Base-by-base conservation (phyloP, 1,140 invertebrate species). In the Spodoptera frugiperda region DNA sequence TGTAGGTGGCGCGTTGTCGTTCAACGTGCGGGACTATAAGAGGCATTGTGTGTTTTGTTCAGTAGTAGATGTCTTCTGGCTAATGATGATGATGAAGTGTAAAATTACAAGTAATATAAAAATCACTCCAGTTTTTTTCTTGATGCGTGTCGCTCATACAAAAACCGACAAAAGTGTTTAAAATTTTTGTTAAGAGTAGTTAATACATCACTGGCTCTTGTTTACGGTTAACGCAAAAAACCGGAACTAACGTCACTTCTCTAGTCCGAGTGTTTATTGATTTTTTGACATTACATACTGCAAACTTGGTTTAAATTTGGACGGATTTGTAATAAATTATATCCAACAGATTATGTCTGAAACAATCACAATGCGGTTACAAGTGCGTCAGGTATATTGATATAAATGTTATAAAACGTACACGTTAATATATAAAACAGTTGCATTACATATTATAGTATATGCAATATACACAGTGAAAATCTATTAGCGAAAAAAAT, bases 281-380 rank as follows among this genome's bases (percentile, higher is more conserved):
- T 87, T 86, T 84, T 87, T 85, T 86, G 82, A 87, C 84, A 72
- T 87, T 80, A 77, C 75, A 46, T 79, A 76, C 70, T 63, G 59
- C 59, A 77, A 77, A 76, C 65, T 82, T 79, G 59, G 68, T 33
- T 73, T 46, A 67, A 81, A 73, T 67, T 25, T 53, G 30, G 25
- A 53, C 49, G 54, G 21, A 55, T 75, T 75, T 75, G 46, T 14
- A 75, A 75, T 65, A 53, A 9, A 17, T 11, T 17, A 75, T 15
- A 53, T 11, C 30, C 11, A 30, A 9, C 11, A 49, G 21, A 30
- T 9, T 54, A 75, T 65, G 46, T 53, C n/a, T 65, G 53, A 53
- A 75, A 39, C 10, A 59, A 51, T 54, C 49, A 81, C 0, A 25
- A 82, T 82, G 79, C 78, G 49, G 74, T 21, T 79, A 33, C 48